Evolutionary conservation across 2,888 invertebrate genomes (phyloP).

Genomic region (Limnephilus lunatus): DNA sequence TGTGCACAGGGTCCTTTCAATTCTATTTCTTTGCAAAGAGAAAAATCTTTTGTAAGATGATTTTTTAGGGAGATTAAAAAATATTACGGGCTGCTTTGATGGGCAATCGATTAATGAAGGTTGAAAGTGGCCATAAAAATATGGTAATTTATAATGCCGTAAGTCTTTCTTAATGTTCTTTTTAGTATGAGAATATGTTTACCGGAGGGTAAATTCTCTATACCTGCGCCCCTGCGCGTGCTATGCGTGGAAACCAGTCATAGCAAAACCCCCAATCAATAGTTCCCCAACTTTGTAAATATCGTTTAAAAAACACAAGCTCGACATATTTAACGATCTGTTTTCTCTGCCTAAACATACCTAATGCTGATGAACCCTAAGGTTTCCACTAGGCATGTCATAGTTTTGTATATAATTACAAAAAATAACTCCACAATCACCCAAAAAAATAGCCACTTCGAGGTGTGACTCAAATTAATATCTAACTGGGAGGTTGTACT

Average conservation of each 20-base stretch:
- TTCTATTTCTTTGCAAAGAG: not conserved
- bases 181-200: not conserved
- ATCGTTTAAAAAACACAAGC: not conserved
- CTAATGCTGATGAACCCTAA: not conserved
- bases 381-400: not conserved
- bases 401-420: not conserved
- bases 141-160: conserved; percentile 37
- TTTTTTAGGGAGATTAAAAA: conserved; percentile 18
- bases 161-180: conserved; percentile 42
- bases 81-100: not conserved
- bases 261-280: not conserved
- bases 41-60: conserved; percentile 6
- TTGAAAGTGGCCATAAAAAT: conserved; percentile 7
- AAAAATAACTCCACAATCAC: not conserved
- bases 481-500: no score
- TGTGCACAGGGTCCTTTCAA: not conserved
- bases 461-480: no score
- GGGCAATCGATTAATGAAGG: conserved; percentile 37
- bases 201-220: not conserved
- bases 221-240: no score
- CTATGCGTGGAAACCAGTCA: not conserved
- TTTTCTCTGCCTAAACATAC: not conserved
- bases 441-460: not conserved
- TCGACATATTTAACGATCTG: no score
- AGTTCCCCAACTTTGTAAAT: not conserved